Conservation (phyloP, 2,797 vertebrate genomes). For the Phoxinus dragarum region DNA sequence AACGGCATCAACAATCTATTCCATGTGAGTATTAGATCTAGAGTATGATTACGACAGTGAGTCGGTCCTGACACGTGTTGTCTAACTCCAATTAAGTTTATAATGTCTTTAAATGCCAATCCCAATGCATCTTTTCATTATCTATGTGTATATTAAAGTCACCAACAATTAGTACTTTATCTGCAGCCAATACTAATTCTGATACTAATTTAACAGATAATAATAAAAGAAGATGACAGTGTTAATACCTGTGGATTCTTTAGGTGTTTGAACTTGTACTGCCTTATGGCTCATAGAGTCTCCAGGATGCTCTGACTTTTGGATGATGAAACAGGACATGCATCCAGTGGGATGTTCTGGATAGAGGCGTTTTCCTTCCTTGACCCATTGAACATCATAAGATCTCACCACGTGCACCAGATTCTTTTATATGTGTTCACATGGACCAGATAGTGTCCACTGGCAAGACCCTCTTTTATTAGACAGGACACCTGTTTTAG, state of each 20-base stretch:
- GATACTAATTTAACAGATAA: too few species aligned
- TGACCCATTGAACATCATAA: background rate
- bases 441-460: background rate
- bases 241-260: background rate
- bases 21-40: too few species aligned
- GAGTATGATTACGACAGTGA: too few species aligned
- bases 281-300: background rate
- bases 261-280: background rate
- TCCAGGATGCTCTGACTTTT: background rate
- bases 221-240: background rate
- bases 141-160: too few species aligned
- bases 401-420: background rate
- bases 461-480: background rate
- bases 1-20: too few species aligned
- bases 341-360: background rate
- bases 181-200: too few species aligned
- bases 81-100: too few species aligned
- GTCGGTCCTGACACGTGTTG: too few species aligned
- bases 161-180: too few species aligned
- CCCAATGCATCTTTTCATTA: too few species aligned
- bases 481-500: slow-evolving; percentile 16
- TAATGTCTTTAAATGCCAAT: too few species aligned
- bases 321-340: background rate
- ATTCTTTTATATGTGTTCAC: background rate
- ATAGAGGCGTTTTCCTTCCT: background rate